Evolutionary conservation across 2,888 invertebrate genomes (phyloP), one percentile per base, ranked within the genome.

Genomic region (Tricholauxania praeusta): DNA sequence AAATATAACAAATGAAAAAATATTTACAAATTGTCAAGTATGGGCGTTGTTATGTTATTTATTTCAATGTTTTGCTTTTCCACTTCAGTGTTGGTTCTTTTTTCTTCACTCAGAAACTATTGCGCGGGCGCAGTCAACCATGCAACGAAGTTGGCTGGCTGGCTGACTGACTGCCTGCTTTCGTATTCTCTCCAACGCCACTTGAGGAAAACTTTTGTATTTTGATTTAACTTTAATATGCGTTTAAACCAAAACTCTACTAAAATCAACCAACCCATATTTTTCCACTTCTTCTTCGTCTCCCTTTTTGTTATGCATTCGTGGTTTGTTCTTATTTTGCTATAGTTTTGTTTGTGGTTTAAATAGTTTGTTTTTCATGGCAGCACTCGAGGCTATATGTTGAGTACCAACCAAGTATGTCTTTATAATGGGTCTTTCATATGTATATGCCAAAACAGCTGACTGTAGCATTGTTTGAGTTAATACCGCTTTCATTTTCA

Each of bases 211-310:
- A 15, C 49, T 64, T 51, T 22, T 51, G 22, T 51, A 28, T 64
- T 64, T 7, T 39, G 39, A 64, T 64, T 64, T 49, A 49, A 49
- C 14, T 64, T 51, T 57, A n/a, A 28, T 15, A 28, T 19, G 12
- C 14, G 57, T 57, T 14, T 22, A 55, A 19, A 12, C 17, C 12
- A 59, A 14, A 7, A 22, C 59, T 59, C 59, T 1, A 59, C 59
- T 28, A 15, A 39, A 39, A 59, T 14, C 57, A 59, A 59, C 64
- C 64, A 64, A 64, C 49, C 64, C 64, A 64, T 60, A 60, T 51
- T 64, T 64, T 39, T 39, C 39, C 39, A 39, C 39, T 39, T 39
- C 10, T 39, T 39, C 39, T 39, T 10, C 49, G 28, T 28, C 51
- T 22, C 15, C 19, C 39, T 62, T 49, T 22, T 12, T 39, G 39